Base-by-base conservation (phyloP, 2,113 vertebrate species). In the Taurulus bubalis region DNA sequence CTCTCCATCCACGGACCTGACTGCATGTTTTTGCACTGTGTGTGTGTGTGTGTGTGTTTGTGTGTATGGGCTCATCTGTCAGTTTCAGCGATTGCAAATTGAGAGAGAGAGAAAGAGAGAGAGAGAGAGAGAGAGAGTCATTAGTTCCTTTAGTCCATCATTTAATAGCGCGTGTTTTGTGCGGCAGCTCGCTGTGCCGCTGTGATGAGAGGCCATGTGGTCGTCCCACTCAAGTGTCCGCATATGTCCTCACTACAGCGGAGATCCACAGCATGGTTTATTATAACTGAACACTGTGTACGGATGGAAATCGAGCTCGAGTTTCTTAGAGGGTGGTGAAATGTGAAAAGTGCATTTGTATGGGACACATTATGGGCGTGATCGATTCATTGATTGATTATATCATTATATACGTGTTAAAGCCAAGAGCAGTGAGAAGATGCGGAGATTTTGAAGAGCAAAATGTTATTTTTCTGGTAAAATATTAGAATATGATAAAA, bases 131-230 rank as follows among this genome's bases (percentile, higher is more conserved):
- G 40, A 47, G 51, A 12, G 78, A 14, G 51, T 68, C 74, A 59
- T 67, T 66, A 66, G 75, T 47, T 76, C 10, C 32, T 55, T 28
- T 2, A 18, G 65, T 53, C 64, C 53, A 76, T 8, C 66, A n/a
- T 9, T 30, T 58, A 1, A 4, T 3, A 28, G 68, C 1, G 30
- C 38, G 30, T 49, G 7, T 56, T 12, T 30, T 34, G 74, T 59
- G 75, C 59, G 24, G 62, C 78, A 53, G 49, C 62, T 75, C 24
- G 9, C 49, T 47, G 67, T 72, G 85, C 85, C 76, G 80, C 75
- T 82, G 68, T 0, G 71, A 63, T 75, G 69, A 75, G 62, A 69
- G 66, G 56, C 79, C 86, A 84, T 81, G 89, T 59, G 85, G 47
- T 65, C 38, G 81, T 76, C 71, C 79, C 67, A 40, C 49, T 75